These are phyloP conservation scores for Onychomys torridus DNA, from an alignment of 2,797 vertebrate species.

Conservation along the genomic window DNA sequence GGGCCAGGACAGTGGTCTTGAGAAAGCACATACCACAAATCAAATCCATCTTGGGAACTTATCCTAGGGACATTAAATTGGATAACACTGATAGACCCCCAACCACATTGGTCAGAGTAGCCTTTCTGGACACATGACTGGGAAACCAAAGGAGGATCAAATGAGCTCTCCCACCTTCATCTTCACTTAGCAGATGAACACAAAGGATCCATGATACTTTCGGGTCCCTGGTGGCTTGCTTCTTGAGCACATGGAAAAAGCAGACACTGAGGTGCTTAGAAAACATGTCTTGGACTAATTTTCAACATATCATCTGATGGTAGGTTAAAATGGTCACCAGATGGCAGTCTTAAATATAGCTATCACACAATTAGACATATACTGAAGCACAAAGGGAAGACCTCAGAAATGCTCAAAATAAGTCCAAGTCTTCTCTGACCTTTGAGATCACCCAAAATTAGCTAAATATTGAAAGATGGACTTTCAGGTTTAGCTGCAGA, in stretches of 20 bases:
- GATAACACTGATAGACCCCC: background rate
- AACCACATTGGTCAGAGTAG: background rate
- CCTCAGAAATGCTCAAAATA: background rate
- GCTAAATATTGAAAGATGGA: background rate
- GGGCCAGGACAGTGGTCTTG: background rate
- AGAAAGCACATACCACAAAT: background rate
- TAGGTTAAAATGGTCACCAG: background rate
- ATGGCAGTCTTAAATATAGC: background rate
- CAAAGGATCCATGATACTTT: background rate
- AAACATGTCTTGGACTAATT: background rate
- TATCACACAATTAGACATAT: background rate
- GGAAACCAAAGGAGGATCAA: background rate
- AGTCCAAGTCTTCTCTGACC: background rate
- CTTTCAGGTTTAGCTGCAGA: background rate
- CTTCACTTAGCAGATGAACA: background rate
- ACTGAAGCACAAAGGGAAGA: background rate
- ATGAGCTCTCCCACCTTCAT: background rate
- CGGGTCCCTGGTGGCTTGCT: background rate
- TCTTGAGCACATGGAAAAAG: background rate
- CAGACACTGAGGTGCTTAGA: background rate
- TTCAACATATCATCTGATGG: background rate
- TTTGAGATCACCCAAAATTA: background rate
- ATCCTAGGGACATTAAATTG: background rate
- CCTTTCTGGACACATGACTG: background rate
- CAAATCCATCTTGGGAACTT: background rate